Evolutionary conservation across 2,797 vertebrate genomes (phyloP), one percentile per base, ranked within the genome.

Genomic region (Amblyopsis hoosieri): DNA sequence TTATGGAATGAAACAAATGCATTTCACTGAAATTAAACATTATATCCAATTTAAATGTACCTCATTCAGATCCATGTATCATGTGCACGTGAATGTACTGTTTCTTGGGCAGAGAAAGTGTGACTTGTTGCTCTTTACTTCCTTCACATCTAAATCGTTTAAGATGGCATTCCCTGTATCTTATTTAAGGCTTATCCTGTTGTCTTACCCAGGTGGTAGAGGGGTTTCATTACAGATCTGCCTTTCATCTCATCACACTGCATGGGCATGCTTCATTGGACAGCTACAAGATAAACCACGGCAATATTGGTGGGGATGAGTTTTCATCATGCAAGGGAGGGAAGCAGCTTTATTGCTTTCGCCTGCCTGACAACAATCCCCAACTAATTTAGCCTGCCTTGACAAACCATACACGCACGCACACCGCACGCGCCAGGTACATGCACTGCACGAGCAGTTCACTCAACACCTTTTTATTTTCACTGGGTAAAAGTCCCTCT

Each of bases 171-270:
- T 76, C 54, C 55, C n/a, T 47, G 73, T 55, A 60, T 86, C 83
- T 88, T 88, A 83, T 89, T 89, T 84, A 85, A 77, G 74, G 46
- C 48, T 67, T 69, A 71, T 74, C 81, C 84, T 66, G 77, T 80
- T 82, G 64, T 57, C 65, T 60, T 71, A 67, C 75, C 71, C 81
- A 47, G 54, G 72, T 71, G 67, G 78, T 75, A 65, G 55, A 72
- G 72, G 79, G 80, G 63, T 78, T 86, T 81, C 77, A 84, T 86
- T 82, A 81, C 80, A 73, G 78, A 85, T 76, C 68, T 64, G 75
- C 75, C 76, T 85, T 86, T 87, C 84, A 90, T 87, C 86, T 71
- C 64, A 1, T 50, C 15, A 49, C 67, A 53, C 12, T 47, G 45
- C 80, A 84, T 88, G 77, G 66, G 67, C 79, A 79, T 33, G 85